phyloP scores from a whole-genome alignment of 2,113 vertebrate genomes.

The Peromyscus leucopus region DNA sequence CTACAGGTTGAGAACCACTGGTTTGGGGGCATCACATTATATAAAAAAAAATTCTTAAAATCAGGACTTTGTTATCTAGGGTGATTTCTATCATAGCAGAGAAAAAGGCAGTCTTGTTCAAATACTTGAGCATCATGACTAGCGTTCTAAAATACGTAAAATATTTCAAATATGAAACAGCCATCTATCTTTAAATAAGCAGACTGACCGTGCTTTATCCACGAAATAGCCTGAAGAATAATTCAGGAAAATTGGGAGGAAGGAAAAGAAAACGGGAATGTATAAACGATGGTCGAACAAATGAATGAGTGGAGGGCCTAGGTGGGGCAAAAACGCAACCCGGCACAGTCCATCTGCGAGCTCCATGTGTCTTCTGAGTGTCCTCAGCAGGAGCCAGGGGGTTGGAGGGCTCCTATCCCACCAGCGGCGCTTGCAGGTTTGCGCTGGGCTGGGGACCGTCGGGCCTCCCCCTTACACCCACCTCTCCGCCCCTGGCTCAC shows the following conservation, averaged over 20 bases:
- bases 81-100: not conserved
- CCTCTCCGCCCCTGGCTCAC: slow-evolving; percentile 79
- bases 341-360: not conserved
- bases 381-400: not conserved
- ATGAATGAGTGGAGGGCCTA: not conserved
- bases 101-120: not conserved
- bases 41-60: not conserved
- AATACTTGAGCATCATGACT: too few species aligned
- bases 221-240: slow-evolving; percentile 66
- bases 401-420: not conserved
- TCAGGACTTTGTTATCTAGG: not conserved
- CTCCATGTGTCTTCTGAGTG: not conserved
- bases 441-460: not conserved
- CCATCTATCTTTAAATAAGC: not conserved
- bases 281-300: too few species aligned
- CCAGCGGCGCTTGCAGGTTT: not conserved
- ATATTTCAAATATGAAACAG: not conserved
- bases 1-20: not conserved
- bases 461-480: not conserved
- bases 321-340: not conserved
- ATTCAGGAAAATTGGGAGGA: not conserved
- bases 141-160: not conserved
- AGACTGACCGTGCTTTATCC: not conserved
- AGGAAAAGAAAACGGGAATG: not conserved
- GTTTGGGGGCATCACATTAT: not conserved